A percentile compares a stretch with the other conserved stretches of the same genome.
These are phyloP conservation scores for Sylvilagus bachmani DNA, from an alignment of 2,113 vertebrate genomes.

Conservation along the genomic window DNA sequence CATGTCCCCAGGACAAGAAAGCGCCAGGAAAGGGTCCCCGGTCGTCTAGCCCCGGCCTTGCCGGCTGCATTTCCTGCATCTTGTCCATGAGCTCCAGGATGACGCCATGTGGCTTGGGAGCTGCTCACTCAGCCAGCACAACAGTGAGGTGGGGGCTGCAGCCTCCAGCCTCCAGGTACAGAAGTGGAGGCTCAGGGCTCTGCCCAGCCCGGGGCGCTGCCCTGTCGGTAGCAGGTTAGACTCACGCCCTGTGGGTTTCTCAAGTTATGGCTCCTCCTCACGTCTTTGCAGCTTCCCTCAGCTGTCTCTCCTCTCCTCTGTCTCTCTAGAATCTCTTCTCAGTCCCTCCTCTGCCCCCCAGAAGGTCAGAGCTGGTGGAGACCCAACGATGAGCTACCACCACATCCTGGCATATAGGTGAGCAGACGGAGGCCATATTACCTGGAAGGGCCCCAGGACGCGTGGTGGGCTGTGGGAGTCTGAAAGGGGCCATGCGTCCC, in stretches of 20 bases:
- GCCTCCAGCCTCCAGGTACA: not conserved
- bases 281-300: not conserved
- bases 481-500: constrained; percentile 51
- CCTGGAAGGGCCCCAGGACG: not conserved
- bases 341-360: not conserved
- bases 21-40: not conserved
- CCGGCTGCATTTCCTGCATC: not conserved
- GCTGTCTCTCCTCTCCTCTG: not conserved
- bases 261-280: not conserved
- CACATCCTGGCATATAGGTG: not conserved
- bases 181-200: not conserved
- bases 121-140: not conserved
- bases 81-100: not conserved
- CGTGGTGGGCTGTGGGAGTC: not conserved
- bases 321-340: not conserved
- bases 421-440: not conserved
- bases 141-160: not conserved
- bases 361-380: not conserved
- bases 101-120: not conserved
- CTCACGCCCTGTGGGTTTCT: not conserved
- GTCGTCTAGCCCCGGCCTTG: not conserved
- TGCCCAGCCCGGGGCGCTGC: not conserved
- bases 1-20: not conserved
- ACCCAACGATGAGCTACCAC: not conserved
- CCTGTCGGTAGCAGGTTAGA: fast-evolving